A percentile compares a stretch with the other conserved stretches of the same genome.
Conservation (phyloP, 2,888 invertebrate genomes). For the Apotomis turbidana region DNA sequence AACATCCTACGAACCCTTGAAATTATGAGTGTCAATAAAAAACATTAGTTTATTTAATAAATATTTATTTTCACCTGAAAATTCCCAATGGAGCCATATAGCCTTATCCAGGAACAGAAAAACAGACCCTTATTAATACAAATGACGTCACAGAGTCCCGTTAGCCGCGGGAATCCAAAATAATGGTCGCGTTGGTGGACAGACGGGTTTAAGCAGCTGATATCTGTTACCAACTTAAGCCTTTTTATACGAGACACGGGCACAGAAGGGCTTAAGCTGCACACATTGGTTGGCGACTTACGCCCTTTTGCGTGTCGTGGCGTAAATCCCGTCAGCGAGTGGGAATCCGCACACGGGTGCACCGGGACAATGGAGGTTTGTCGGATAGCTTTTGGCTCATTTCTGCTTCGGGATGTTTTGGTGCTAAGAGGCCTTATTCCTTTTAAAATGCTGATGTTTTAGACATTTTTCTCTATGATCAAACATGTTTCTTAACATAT, state of each 20-base stretch:
- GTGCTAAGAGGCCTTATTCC: too few species aligned
- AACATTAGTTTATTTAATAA: too few species aligned
- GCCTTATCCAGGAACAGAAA: not conserved
- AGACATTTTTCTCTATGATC: too few species aligned
- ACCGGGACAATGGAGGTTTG: not conserved
- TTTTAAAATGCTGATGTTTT: too few species aligned
- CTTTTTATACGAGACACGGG: not conserved
- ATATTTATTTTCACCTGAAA: not conserved
- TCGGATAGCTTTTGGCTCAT: not conserved
- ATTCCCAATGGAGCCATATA: not conserved
- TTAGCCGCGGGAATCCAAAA: slow-evolving; percentile 24
- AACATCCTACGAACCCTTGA: too few species aligned
- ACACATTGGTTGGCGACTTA: not conserved
- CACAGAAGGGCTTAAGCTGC: not conserved
- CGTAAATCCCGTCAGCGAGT: not conserved
- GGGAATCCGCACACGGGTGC: not conserved
- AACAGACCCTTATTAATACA: slow-evolving; percentile 21
- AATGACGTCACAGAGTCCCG: slow-evolving; percentile 18
- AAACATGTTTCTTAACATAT: too few species aligned
- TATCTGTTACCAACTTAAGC: not conserved
- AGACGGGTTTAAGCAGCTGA: not conserved
- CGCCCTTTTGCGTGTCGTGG: not conserved
- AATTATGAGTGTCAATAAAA: too few species aligned
- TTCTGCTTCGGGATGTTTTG: not conserved
- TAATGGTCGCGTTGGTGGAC: slow-evolving; percentile 22